Conservation (phyloP, 2,888 invertebrate genomes). For the Drosophila cracens region DNA sequence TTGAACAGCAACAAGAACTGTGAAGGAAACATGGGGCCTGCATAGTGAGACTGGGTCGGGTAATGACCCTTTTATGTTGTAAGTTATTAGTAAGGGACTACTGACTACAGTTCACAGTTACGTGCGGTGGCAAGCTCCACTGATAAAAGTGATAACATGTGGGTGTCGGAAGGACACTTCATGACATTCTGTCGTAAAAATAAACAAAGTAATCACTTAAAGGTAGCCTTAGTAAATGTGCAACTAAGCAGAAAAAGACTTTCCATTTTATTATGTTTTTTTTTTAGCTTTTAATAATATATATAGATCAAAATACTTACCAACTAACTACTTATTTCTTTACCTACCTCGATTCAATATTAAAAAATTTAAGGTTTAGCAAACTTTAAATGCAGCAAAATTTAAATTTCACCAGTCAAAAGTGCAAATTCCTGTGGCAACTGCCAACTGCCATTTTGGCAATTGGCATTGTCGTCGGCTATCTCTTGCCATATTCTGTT, state of each 20-base stretch:
- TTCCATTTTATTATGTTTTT: not conserved
- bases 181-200: not conserved
- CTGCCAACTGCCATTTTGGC: slow-evolving; percentile 25
- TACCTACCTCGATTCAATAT: no score
- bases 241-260: not conserved
- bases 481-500: slow-evolving; percentile 64
- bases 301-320: not conserved
- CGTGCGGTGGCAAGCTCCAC: slow-evolving; percentile 1
- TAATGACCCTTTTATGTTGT: slow-evolving; percentile 50
- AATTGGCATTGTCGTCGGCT: slow-evolving; percentile 56
- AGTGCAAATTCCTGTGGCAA: slow-evolving; percentile 30
- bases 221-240: not conserved
- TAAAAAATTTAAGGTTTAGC: not conserved
- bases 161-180: not conserved
- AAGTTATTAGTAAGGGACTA: slow-evolving; percentile 41
- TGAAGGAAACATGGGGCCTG: slow-evolving; percentile 7
- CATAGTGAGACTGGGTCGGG: slow-evolving; percentile 19
- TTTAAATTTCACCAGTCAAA: slow-evolving; percentile 15
- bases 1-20: slow-evolving; percentile 36
- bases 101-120: slow-evolving; percentile 40
- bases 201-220: not conserved
- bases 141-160: slow-evolving; percentile 41
- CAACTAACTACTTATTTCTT: not conserved
- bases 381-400: slow-evolving; percentile 16
- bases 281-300: not conserved